Evolutionary conservation across 1,140 invertebrate species (phyloP).

Genomic region (Drosophila pallidifrons): DNA sequence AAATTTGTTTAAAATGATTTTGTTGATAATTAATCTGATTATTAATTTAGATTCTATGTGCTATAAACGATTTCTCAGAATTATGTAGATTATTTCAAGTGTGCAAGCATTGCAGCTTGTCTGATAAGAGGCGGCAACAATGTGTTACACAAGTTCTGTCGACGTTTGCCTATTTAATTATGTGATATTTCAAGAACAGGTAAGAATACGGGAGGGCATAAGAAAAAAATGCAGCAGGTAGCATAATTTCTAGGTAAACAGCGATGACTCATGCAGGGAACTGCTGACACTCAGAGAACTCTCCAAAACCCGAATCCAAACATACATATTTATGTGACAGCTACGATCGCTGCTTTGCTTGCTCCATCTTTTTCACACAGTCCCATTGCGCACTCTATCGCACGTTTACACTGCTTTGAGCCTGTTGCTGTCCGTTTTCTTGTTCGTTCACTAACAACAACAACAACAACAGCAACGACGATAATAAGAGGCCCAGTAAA

Average conservation of each 20-base stretch:
- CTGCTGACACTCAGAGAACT: conserved; percentile 39
- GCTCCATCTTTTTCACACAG: conserved; percentile 9
- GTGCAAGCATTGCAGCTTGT: conserved; percentile 11
- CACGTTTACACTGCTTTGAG: conserved; percentile 32
- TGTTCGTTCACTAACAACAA: conserved; percentile 56
- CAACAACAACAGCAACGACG: neutral
- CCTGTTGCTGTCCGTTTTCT: conserved; percentile 48
- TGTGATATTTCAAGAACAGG: conserved; percentile 41
- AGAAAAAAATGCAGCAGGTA: conserved; percentile 72
- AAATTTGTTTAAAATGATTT: no score
- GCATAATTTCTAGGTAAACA: conserved; percentile 81
- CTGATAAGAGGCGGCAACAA: conserved; percentile 42
- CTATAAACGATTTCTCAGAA: neutral
- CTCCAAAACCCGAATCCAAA: conserved; percentile 43
- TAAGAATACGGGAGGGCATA: conserved; percentile 37
- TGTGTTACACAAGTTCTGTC: conserved; percentile 33
- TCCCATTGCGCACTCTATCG: neutral
- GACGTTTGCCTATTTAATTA: conserved; percentile 35
- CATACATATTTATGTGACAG: conserved; percentile 58
- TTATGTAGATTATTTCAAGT: conserved; percentile 15
- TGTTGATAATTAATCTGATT: no score
- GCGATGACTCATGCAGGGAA: conserved; percentile 59
- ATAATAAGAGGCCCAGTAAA: conserved; percentile 56
- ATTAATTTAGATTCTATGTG: no score
- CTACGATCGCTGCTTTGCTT: conserved; percentile 36